Evolutionary conservation across 2,888 invertebrate species (phyloP), one percentile per base, ranked within the genome.

Genomic region (Lithophane semibrunnea): DNA sequence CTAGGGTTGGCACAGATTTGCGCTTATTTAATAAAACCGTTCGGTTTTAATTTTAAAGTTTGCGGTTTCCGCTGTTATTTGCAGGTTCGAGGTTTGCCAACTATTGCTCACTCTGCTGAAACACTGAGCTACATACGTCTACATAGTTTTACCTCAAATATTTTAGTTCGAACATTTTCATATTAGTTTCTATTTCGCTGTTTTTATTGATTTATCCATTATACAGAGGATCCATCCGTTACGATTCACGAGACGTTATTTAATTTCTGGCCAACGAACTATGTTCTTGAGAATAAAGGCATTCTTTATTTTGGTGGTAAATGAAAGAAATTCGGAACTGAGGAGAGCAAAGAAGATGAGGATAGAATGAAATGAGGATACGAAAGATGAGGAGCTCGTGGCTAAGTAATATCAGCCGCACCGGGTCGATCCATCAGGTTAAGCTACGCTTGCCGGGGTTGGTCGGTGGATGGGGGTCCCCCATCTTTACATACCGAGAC

Each of bases 1-100:
- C 56, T 75, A 88, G 87, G 88, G 88, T 72, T 88, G 84, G 42
- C 63, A 44, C 75, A 71, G 73, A 86, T 79, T 75, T 73, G 52
- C 3, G 71, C 52, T 85, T 75, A 78, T 82, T 73, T 83, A 64
- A 76, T 83, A 74, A 82, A 79, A 79, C 37, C 63, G 54, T 56
- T 60, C 52, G 61, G 75, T 82, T 84, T 84, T 84, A 75, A 84
- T 82, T 84, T 82, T 75, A 71, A 85, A 85, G 75, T 85, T 84
- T 60, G 73, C 37, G 68, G 82, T 79, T 84, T 81, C 5, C 65
- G 60, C 56, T 61, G 70, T 73, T 73, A 82, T 84, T 82, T 79
- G 75, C 66, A 73, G 66, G 82, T 84, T 75, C 58, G 72, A 78
- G 75, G 75, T 75, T 78, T 54, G 63, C 61, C 10, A 81, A 77